Conservation (phyloP, 2,113 vertebrate genomes). For the Phalacrocorax carbo region DNA sequence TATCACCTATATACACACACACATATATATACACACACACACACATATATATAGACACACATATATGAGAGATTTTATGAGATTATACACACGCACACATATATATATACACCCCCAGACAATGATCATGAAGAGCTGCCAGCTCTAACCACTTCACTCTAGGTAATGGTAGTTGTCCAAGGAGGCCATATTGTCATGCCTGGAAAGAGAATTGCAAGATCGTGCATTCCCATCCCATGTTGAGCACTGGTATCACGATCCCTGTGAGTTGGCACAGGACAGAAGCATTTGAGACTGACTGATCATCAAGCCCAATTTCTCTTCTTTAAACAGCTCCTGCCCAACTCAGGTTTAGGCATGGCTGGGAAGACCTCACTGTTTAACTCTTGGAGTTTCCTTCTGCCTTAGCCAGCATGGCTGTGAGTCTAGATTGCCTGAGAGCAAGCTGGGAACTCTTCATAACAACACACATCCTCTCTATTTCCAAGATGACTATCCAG, state of each 20-base stretch:
- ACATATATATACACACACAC: no score
- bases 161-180: neutral
- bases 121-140: neutral
- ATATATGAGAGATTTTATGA: no score
- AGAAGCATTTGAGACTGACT: neutral
- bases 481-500: neutral
- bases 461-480: neutral
- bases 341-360: neutral
- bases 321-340: neutral
- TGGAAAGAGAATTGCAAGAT: neutral
- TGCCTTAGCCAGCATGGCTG: neutral
- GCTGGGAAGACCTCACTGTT: neutral
- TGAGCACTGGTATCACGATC: neutral
- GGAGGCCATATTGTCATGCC: neutral
- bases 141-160: neutral
- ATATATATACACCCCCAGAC: neutral
- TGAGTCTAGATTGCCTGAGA: neutral
- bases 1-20: neutral
- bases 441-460: neutral
- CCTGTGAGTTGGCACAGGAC: neutral
- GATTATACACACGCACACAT: no score
- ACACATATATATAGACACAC: no score
- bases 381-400: neutral
- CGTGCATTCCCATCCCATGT: neutral
- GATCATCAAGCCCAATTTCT: neutral